Conservation (phyloP, 2,113 vertebrate genomes). For the Corythoichthys intestinalis region DNA sequence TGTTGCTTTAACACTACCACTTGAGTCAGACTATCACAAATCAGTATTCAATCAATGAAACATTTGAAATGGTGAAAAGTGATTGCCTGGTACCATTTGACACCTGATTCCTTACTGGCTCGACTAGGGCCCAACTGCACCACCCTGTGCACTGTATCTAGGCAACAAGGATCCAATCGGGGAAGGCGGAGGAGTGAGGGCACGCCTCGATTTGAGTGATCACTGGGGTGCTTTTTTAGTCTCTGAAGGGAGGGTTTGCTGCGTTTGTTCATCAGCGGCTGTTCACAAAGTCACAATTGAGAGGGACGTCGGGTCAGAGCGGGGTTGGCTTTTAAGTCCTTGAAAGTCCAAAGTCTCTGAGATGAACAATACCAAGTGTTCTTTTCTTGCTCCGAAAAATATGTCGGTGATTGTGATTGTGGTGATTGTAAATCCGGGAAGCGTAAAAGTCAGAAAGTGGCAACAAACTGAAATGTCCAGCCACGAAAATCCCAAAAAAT, state of each 20-base stretch:
- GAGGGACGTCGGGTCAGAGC: background rate
- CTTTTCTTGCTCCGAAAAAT: no score
- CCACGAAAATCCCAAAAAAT: background rate
- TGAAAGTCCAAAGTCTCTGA: constrained; percentile 17
- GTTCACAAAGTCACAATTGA: constrained; percentile 45
- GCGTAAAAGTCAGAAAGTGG: constrained; percentile 15
- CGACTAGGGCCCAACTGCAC: constrained; percentile 84
- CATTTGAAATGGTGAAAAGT: constrained; percentile 72
- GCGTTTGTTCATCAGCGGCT: constrained; percentile 60
- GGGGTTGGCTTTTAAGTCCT: background rate
- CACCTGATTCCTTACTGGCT: constrained; percentile 89
- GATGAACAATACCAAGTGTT: background rate
- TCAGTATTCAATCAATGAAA: constrained; percentile 45
- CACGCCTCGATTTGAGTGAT: constrained; percentile 79
- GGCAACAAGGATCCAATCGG: constrained; percentile 93
- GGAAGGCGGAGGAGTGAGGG: constrained; percentile 82
- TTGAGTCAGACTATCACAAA: constrained; percentile 1
- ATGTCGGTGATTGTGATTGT: no score
- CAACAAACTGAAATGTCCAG: constrained; percentile 4
- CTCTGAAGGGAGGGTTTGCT: constrained; percentile 44
- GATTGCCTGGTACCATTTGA: constrained; percentile 91
- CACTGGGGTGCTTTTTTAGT: constrained; percentile 56
- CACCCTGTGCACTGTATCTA: constrained; percentile 92
- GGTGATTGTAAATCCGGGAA: background rate
- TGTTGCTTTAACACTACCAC: constrained; percentile 4